Percentiles rank a stretch among this genome's conserved stretches.
Evolutionary conservation across 1,140 invertebrate genomes (phyloP).

Genomic region (Drosophila mayri): DNA sequence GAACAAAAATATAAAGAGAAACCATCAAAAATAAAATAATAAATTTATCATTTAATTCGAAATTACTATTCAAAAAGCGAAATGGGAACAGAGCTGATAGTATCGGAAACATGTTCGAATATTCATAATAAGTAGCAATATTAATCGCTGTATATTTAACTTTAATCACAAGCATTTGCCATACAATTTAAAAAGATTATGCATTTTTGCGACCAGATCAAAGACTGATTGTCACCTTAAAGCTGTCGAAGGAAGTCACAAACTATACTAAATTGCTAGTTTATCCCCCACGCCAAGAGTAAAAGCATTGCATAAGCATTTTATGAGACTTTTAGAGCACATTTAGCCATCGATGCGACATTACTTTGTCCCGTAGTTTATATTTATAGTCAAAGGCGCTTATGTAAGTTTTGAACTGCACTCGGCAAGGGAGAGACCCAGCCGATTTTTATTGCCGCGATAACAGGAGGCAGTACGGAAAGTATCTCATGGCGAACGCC

Average conservation of each 20-base stretch:
- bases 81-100: background rate
- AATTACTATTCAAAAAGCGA: constrained; percentile 19
- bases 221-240: background rate
- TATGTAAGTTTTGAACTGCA: background rate
- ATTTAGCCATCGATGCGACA: background rate
- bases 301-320: background rate
- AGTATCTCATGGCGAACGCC: constrained; percentile 24
- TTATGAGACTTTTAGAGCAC: constrained; percentile 11
- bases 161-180: constrained; percentile 9
- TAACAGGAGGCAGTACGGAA: background rate
- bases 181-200: constrained; percentile 9
- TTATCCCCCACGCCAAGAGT: constrained; percentile 1
- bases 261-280: constrained; percentile 6
- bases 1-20: background rate
- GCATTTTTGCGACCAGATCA: background rate
- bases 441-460: constrained; percentile 1
- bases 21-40: background rate
- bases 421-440: constrained; percentile 3
- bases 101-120: constrained; percentile 7
- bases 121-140: constrained; percentile 12
- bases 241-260: constrained; percentile 4
- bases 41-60: background rate
- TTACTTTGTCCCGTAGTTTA: background rate
- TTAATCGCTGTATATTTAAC: constrained; percentile 9
- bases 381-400: constrained; percentile 1